Evolutionary conservation across 2,113 vertebrate genomes (phyloP).

Genomic region (Myrmecophaga tridactyla): DNA sequence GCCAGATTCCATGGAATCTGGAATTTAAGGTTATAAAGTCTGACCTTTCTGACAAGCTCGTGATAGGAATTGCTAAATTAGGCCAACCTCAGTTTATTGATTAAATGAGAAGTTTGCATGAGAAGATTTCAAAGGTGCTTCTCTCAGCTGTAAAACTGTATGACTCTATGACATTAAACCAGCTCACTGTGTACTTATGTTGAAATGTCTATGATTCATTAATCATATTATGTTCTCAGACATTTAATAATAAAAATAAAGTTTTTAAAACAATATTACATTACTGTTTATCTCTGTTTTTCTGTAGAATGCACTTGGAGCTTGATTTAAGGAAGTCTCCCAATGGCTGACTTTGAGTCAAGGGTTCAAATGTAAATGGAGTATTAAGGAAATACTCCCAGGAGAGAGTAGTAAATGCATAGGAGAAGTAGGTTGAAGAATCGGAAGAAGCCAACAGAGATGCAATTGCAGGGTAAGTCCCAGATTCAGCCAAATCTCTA

Average conservation of each 20-base stretch:
- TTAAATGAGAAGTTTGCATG: slow-evolving; percentile 43
- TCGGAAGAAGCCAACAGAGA: not conserved
- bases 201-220: slow-evolving; percentile 59
- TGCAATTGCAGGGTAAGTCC: not conserved
- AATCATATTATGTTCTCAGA: slow-evolving; percentile 38
- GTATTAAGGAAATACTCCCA: not conserved
- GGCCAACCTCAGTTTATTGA: slow-evolving; percentile 10
- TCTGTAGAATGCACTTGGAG: not conserved
- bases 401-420: not conserved
- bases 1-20: slow-evolving; percentile 58
- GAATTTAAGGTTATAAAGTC: slow-evolving; percentile 60
- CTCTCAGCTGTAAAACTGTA: slow-evolving; percentile 19
- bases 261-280: slow-evolving; percentile 34
- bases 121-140: slow-evolving; percentile 51
- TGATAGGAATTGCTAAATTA: slow-evolving; percentile 61
- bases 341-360: not conserved
- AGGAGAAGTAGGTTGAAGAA: not conserved
- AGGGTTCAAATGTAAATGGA: not conserved
- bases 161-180: slow-evolving; percentile 1
- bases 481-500: not conserved
- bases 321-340: not conserved
- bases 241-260: slow-evolving; percentile 43
- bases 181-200: not conserved
- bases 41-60: slow-evolving; percentile 67
- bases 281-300: not conserved